A percentile compares a stretch with the other conserved stretches of the same genome.
These are phyloP conservation scores for Chionomys nivalis DNA, from an alignment of 2,113 vertebrate species.

Conservation along the genomic window DNA sequence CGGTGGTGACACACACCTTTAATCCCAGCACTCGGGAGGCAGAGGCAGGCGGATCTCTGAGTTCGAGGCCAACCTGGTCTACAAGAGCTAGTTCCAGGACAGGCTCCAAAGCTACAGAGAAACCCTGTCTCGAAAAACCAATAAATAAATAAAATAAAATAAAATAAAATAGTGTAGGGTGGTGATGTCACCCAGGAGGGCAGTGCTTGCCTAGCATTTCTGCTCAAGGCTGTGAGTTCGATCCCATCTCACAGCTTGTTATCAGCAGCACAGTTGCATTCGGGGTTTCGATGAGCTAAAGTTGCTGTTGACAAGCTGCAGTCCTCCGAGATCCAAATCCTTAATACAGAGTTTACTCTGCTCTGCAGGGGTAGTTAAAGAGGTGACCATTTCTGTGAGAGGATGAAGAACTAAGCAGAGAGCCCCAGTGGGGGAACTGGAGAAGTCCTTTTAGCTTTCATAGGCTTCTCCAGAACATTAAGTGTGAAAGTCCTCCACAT, in stretches of 20 bases:
- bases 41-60: too few species aligned
- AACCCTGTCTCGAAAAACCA: too few species aligned
- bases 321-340: background rate
- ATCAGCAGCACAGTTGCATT: background rate
- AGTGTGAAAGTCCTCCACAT: background rate
- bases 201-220: background rate
- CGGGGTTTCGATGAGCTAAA: background rate
- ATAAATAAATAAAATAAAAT: too few species aligned
- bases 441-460: background rate
- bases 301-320: background rate
- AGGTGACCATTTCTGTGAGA: background rate
- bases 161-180: too few species aligned
- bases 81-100: too few species aligned
- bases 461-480: background rate
- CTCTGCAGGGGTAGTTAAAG: background rate
- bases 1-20: too few species aligned
- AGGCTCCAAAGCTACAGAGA: too few species aligned
- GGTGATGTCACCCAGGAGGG: background rate
- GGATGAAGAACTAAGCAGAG: background rate
- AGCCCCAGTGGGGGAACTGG: background rate
- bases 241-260: background rate
- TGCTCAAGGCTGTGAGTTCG: background rate
- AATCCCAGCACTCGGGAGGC: too few species aligned
- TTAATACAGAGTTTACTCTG: background rate
- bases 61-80: too few species aligned